Conservation (phyloP, 2,888 invertebrate species). For the Pterostichus madidus region DNA sequence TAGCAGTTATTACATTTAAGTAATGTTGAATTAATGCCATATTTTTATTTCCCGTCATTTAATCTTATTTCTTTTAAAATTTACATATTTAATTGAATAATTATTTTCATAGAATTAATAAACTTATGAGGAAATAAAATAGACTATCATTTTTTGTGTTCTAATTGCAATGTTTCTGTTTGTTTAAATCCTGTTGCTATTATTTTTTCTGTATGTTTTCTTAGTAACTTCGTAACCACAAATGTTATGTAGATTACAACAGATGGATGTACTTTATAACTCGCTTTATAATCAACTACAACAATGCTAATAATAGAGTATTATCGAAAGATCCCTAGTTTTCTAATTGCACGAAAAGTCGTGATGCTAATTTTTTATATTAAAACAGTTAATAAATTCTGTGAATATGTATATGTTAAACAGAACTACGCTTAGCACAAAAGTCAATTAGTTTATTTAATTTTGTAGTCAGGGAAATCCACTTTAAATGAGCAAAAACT, state of each 20-base stretch:
- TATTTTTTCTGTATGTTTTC: too few species aligned
- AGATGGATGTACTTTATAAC: background rate
- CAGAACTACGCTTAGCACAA: background rate
- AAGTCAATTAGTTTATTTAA: background rate
- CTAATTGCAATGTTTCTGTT: too few species aligned
- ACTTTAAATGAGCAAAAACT: background rate
- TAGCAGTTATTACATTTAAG: too few species aligned
- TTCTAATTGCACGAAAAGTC: conserved; percentile 29
- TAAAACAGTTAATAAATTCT: background rate
- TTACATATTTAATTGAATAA: too few species aligned
- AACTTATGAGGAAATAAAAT: too few species aligned
- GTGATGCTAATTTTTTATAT: conserved; percentile 31
- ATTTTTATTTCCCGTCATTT: too few species aligned
- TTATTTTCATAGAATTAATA: too few species aligned
- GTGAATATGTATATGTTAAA: background rate
- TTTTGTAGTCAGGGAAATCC: conserved; percentile 1
- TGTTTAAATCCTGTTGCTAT: too few species aligned
- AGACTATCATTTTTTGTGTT: too few species aligned
- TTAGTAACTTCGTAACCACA: too few species aligned
- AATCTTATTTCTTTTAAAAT: too few species aligned
- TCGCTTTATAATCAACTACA: background rate
- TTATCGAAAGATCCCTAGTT: background rate
- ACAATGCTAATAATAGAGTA: conserved; percentile 21
- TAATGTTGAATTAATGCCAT: too few species aligned
- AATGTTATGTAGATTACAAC: background rate